phyloP scores from a whole-genome alignment of 2,797 vertebrate species.

The Hapalemur alaotrensis region DNA sequence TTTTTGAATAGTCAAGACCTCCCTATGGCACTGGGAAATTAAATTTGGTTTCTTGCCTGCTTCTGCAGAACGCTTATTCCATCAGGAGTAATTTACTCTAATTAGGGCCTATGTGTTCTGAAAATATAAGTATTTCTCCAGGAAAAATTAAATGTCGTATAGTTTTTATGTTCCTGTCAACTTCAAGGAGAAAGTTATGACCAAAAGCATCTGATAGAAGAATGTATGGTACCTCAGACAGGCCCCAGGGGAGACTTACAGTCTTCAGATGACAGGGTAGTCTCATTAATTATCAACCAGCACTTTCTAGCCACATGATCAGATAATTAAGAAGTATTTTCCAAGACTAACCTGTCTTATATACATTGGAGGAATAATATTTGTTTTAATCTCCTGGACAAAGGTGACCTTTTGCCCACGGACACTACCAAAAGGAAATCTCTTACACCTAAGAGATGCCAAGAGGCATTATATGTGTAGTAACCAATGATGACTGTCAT shows the following conservation, averaged over 20 bases:
- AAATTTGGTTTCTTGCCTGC: slow-evolving; percentile 77
- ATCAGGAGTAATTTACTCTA: slow-evolving; percentile 83
- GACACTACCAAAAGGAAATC: background rate
- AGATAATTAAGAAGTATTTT: background rate
- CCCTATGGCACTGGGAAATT: slow-evolving; percentile 80
- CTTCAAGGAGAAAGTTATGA: slow-evolving; percentile 74
- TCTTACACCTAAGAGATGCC: background rate
- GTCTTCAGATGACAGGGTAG: background rate
- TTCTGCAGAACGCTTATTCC: slow-evolving; percentile 80
- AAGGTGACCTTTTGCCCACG: background rate
- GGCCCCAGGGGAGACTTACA: background rate
- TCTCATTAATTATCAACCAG: background rate
- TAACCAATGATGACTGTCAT: too few relatives aligned
- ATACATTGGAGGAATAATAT: background rate
- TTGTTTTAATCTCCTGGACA: slow-evolving; percentile 10
- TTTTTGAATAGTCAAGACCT: slow-evolving; percentile 77
- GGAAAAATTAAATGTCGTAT: slow-evolving; percentile 72
- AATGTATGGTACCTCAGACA: background rate
- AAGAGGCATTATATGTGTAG: background rate
- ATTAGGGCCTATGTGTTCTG: slow-evolving; percentile 80
- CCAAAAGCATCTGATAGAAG: slow-evolving; percentile 65
- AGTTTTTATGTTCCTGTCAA: slow-evolving; percentile 66
- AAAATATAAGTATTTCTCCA: slow-evolving; percentile 78
- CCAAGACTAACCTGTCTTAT: background rate
- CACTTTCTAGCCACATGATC: background rate